Base-by-base conservation (phyloP, 2,888 invertebrate genomes). In the Octonoba sinensis region DNA sequence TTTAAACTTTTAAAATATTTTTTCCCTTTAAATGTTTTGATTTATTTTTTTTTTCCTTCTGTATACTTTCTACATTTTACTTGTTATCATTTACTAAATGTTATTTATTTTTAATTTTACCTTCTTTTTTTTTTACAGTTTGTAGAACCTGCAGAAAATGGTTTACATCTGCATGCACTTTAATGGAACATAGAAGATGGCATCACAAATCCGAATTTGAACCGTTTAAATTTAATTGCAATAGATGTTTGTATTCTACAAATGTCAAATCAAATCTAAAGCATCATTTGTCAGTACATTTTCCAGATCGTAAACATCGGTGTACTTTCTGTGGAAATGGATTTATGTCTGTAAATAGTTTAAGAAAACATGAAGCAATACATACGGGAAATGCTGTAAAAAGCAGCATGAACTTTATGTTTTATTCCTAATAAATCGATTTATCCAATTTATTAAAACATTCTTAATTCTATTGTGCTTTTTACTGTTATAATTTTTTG, bases 161-260 rank as follows among this genome's bases (percentile, higher is more conserved):
- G 75, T 75, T 75, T 67, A 60, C 60, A 47, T 51, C 75, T 56
- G 15, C 24, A 22, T 51, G 49, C 8, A 67, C 24, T 11, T 51
- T 67, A 47, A 15, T 22, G 11, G 67, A 75, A 15, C 75, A 75
- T 49, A 67, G 22, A 16, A 24, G 59, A 27, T 75, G 75, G 75
- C 67, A 75, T 51, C 75, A 75, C 36, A 75, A 75, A 49, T 67
- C 59, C 4, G 67, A 60, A 57, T 67, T 54, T 44, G 60, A 59
- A n/a, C 49, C 8, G 16, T 75, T 51, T 22, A 56, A 60, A 22
- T 75, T 36, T 44, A 75, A 75, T 59, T 75, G 75, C 51, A 12
- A 59, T 18, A 16, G 24, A 44, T 75, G 75, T 44, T 67, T 67
- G 11, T 75, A 75, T 60, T 59, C 75, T 36, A 51, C 75, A 49